A percentile compares a stretch with the other conserved stretches of the same genome.
These are phyloP conservation scores for Aplochiton taeniatus DNA, from an alignment of 2,797 vertebrate genomes.

Conservation along the genomic window DNA sequence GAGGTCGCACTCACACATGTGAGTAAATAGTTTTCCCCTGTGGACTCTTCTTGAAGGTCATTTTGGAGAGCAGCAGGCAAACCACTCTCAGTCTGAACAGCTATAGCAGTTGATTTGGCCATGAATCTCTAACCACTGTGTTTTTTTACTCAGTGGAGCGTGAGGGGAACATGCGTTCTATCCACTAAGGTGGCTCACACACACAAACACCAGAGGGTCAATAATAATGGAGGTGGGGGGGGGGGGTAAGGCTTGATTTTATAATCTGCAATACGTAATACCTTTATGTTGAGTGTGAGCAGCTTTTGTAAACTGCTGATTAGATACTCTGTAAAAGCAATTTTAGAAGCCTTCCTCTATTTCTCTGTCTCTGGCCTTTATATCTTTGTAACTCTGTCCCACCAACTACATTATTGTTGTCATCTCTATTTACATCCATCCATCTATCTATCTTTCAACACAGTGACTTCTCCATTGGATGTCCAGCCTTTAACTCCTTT, in stretches of 20 bases:
- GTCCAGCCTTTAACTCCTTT: background rate
- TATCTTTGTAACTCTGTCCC: conserved; percentile 2
- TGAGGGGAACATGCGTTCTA: conserved; percentile 38
- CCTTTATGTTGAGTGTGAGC: conserved; percentile 50
- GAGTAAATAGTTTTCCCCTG: too few species aligned
- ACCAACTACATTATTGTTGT: background rate
- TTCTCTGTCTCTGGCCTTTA: background rate
- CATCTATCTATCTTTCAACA: too few species aligned
- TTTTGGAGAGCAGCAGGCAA: too few species aligned
- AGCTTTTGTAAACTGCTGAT: conserved; percentile 49
- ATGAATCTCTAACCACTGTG: conserved; percentile 38
- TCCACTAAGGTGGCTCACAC: conserved; percentile 31
- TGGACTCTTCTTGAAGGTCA: too few species aligned
- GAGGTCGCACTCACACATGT: too few species aligned
- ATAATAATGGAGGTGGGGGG: too few species aligned
- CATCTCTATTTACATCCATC: background rate
- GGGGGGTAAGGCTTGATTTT: conserved; percentile 30
- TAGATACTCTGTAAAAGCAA: conserved; percentile 41
- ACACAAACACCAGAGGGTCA: background rate
- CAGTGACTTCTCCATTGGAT: background rate
- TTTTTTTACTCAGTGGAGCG: conserved; percentile 55
- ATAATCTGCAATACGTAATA: conserved; percentile 50
- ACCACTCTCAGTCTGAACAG: background rate
- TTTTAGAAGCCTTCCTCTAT: conserved; percentile 28
- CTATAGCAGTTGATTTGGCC: conserved; percentile 27